Evolutionary conservation across 2,113 vertebrate species (phyloP).

Genomic region (Heloderma charlesbogerti): DNA sequence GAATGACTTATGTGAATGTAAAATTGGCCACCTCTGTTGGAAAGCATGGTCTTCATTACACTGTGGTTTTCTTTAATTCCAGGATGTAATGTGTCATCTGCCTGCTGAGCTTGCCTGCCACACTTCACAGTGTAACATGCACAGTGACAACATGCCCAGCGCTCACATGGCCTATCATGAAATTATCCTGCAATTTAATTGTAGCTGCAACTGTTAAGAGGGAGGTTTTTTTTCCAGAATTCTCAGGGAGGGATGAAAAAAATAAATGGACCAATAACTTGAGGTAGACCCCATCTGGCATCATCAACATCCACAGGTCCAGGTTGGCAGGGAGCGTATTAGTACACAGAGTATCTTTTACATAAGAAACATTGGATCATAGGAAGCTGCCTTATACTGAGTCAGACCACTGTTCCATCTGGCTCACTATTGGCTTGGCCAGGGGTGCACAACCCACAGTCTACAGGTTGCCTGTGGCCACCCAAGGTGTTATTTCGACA

Average conservation of each 20-base stretch:
- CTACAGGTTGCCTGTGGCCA: too few species aligned
- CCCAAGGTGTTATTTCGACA: too few species aligned
- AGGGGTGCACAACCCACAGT: too few species aligned
- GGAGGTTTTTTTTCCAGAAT: background rate
- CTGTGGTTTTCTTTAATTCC: background rate
- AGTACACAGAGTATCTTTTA: too few species aligned
- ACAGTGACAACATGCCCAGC: background rate
- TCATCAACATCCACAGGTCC: background rate
- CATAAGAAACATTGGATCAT: too few species aligned
- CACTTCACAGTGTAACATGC: background rate
- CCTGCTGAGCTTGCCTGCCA: background rate
- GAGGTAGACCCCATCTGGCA: background rate
- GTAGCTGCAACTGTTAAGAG: background rate
- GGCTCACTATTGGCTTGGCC: too few species aligned
- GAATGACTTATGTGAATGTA: background rate
- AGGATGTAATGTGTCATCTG: background rate
- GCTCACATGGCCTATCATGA: background rate
- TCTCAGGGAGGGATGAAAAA: background rate
- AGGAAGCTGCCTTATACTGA: too few species aligned
- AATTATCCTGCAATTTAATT: background rate
- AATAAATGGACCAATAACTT: background rate
- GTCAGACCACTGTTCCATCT: too few species aligned
- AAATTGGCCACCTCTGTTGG: background rate
- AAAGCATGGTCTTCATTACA: background rate
- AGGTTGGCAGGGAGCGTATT: too few species aligned